Base-by-base conservation (phyloP, 2,888 invertebrate genomes). In the Oscheius onirici region DNA sequence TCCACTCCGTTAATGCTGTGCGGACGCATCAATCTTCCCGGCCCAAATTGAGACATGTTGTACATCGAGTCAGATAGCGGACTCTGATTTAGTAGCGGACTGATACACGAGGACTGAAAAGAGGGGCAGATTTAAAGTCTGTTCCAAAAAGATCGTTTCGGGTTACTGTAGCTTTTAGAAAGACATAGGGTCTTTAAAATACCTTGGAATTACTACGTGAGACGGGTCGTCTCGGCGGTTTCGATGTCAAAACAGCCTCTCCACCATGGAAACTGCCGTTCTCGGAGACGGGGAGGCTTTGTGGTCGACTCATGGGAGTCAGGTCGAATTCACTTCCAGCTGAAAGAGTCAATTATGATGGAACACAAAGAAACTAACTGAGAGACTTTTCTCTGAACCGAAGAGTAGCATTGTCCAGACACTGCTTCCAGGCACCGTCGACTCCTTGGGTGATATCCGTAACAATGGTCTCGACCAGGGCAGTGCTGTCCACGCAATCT, bases 351-450 rank as follows among this genome's bases (percentile, higher is more conserved):
- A 1, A 34, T 41, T 8, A 41, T 15, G 20, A 11, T 52, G 22
- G 26, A 49, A 3, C 11, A 63, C n/a, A n/a, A n/a, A n/a, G n/a
- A n/a, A n/a, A 49, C 49, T 13, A 3, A 63, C 63, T 46, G 2
- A 58, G 13, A 17, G 58, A 58, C 17, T 46, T 43, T 22, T 66
- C 57, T n/a, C 55, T 40, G 40, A 46, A 71, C 1, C 58, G 44
- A 6, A 44, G 28, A n/a, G 58, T 71, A n/a, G 77, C 80, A 44
- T 71, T 46, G 3, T 72, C 61, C 17, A 81, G 68, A 55, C 79
- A 79, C 17, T 77, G 71, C 28, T 73, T 73, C 78, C 79, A 81
- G 10, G 81, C 79, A 8, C 74, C 71, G 51, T 81, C 81, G 8
- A 75, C 78, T 0, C 81, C 81, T 66, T 80, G 78, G 13, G 74